These are phyloP conservation scores for Ctena decussata DNA, from an alignment of 2,888 invertebrate species.

Conservation along the genomic window DNA sequence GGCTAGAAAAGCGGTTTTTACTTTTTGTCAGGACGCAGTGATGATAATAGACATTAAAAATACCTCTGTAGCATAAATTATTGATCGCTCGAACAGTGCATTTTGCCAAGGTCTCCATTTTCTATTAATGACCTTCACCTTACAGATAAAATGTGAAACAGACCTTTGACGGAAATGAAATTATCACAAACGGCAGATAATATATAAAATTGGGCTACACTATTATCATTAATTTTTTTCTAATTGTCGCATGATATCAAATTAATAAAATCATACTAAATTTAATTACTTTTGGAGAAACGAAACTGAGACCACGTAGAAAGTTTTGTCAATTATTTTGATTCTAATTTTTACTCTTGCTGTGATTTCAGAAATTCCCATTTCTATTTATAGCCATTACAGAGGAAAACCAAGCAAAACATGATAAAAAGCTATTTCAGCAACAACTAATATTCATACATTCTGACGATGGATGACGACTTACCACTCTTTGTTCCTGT, in stretches of 20 bases:
- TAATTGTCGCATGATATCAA: no score
- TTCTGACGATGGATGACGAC: slow-evolving; percentile 24
- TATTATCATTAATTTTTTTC: no score
- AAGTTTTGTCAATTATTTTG: no score
- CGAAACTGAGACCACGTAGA: no score
- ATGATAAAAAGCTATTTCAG: neutral
- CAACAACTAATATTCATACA: neutral
- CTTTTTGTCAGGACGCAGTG: no score
- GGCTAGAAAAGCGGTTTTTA: no score
- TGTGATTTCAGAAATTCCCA: neutral
- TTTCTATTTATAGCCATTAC: neutral
- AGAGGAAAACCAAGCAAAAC: neutral
- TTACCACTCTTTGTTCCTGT: slow-evolving; percentile 48
- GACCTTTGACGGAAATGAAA: neutral
- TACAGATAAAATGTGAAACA: neutral
- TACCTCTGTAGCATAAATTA: slow-evolving; percentile 17
- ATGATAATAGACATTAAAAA: no score
- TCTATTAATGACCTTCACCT: neutral
- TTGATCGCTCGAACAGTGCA: neutral
- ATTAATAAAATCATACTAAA: no score
- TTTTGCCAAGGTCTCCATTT: slow-evolving; percentile 1
- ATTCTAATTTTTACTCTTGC: neutral
- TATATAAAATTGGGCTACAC: no score
- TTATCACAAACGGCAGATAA: no score
- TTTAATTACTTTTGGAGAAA: no score